Conservation (phyloP, 1,140 invertebrate species). For the Drosophila repleta region DNA sequence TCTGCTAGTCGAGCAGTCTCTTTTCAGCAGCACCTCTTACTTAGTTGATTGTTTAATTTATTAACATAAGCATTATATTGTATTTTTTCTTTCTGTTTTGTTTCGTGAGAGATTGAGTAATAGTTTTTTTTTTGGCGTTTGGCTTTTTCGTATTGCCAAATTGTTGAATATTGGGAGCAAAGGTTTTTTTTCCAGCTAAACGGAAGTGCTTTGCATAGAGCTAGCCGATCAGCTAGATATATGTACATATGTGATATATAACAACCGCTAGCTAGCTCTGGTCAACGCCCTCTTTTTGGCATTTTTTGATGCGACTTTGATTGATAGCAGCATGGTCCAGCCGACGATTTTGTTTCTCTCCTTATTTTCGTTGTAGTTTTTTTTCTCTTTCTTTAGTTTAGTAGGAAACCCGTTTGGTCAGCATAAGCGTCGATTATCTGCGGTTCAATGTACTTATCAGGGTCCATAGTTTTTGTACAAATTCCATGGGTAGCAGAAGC, state of each 20-base stretch:
- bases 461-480: slow-evolving; percentile 23
- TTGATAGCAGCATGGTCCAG: slow-evolving; percentile 52
- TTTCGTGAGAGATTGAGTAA: slow-evolving; percentile 32
- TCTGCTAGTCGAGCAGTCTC: neutral
- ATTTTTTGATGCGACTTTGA: slow-evolving; percentile 50
- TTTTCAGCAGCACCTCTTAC: neutral
- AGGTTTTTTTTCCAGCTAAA: slow-evolving; percentile 26
- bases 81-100: slow-evolving; percentile 6
- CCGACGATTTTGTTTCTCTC: slow-evolving; percentile 43
- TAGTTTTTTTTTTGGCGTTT: slow-evolving; percentile 13
- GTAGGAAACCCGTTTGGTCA: slow-evolving; percentile 66
- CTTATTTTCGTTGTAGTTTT: neutral
- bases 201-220: slow-evolving; percentile 21
- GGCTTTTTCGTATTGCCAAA: slow-evolving; percentile 33
- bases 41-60: slow-evolving; percentile 33
- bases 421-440: slow-evolving; percentile 66
- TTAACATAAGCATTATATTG: slow-evolving; percentile 43
- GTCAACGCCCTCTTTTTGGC: slow-evolving; percentile 41
- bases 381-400: slow-evolving; percentile 12
- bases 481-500: neutral
- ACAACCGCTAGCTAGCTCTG: slow-evolving; percentile 19
- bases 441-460: slow-evolving; percentile 75
- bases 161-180: slow-evolving; percentile 15
- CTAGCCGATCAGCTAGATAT: slow-evolving; percentile 8
- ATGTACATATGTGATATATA: neutral